Evolutionary conservation across 2,113 vertebrate species (phyloP), one percentile per base, ranked within the genome.

Genomic region (Tachuris rubrigastra): DNA sequence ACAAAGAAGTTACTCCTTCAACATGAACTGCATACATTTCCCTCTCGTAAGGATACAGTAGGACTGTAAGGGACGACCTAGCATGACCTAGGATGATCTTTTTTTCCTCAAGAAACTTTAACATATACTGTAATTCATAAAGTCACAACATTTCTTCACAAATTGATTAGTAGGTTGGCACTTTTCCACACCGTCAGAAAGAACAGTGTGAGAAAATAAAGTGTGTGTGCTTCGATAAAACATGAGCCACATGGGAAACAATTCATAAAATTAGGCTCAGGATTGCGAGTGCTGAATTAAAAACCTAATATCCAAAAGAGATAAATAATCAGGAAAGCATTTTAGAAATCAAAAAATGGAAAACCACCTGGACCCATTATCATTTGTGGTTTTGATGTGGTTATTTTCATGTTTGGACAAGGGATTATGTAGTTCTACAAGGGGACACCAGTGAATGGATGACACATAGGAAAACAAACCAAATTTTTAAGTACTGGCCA

Each of bases 341-440:
- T 72, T 59, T 41, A 44, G 25, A 73, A 16, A 62, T 13, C 41
- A 69, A 60, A 90, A 55, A 69, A 33, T 28, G 42, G 46, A 72
- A 88, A 92, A 74, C 24, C 30, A 66, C 33, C n/a, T 74, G 58
- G 58, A 62, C 9, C 9, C 53, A 8, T 66, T 84, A 22, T 47
- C 62, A 58, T 27, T 46, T 0, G 0, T 60, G n/a, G 4, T 21
- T 77, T 90, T 88, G n/a, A 5, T 75, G 27, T 21, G 47, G 44
- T 42, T 59, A 50, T 67, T 89, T 56, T 27, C 60, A 33, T 17
- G 30, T 71, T 66, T 72, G 66, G n/a, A 60, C 15, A 47, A 73
- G 59, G 50, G 37, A 50, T 85, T 50, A 39, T 0, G 0, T 6
- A 37, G 16, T 14, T 59, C 30, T 85, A 28, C 56, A 74, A 11